These are phyloP conservation scores for Euwallacea fornicatus DNA, from an alignment of 1,140 invertebrate species.

Conservation along the genomic window DNA sequence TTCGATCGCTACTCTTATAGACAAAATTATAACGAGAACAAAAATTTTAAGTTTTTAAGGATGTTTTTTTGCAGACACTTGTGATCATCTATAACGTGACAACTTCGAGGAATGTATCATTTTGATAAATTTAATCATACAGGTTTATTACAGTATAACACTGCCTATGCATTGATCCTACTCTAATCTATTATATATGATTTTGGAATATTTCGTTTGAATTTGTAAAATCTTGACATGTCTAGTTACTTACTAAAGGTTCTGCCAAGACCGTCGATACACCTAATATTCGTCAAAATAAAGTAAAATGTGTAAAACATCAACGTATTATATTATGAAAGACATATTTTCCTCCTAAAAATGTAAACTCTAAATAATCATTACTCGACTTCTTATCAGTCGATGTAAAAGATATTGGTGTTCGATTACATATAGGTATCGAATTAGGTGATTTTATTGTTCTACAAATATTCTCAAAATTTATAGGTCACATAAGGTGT, in stretches of 20 bases:
- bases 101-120: too few relatives aligned
- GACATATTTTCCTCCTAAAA: constrained; percentile 28
- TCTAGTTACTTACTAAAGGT: constrained; percentile 26
- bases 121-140: background rate
- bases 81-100: too few relatives aligned
- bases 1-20: background rate
- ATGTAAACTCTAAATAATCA: constrained; percentile 24
- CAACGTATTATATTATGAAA: constrained; percentile 25
- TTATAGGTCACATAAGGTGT: too few relatives aligned
- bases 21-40: background rate
- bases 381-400: too few relatives aligned
- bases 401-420: too few relatives aligned
- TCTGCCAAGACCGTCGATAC: constrained; percentile 29
- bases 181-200: constrained; percentile 53
- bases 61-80: constrained; percentile 22
- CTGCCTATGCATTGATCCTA: constrained; percentile 51
- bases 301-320: constrained; percentile 20
- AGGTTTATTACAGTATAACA: constrained; percentile 51
- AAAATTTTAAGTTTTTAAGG: background rate
- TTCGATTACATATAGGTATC: too few relatives aligned
- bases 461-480: too few relatives aligned
- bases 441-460: too few relatives aligned
- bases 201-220: constrained; percentile 50
- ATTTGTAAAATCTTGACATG: constrained; percentile 39
- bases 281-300: constrained; percentile 26